Base-by-base conservation (phyloP, 2,113 vertebrate genomes). In the Asarcornis scutulata region DNA sequence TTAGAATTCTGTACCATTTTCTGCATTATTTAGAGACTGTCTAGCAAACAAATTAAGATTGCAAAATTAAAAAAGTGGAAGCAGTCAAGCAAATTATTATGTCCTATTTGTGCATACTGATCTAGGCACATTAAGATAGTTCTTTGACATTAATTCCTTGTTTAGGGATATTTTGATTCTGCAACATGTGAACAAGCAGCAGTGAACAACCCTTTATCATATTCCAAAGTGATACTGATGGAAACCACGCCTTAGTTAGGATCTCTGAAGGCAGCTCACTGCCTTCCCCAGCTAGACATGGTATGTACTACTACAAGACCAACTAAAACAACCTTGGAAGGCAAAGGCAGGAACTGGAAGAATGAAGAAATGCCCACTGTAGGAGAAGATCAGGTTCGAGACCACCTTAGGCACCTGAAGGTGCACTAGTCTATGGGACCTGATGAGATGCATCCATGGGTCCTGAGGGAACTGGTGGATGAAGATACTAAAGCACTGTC, bases 231-330 rank as follows among this genome's bases (percentile, higher is more conserved):
- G 48, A 75, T 21, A 32, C 50, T 38, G 56, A 46, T 38, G n/a
- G 55, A 83, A 92, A 90, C 4, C 9, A 72, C 83, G 26, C 11
- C 29, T 59, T 26, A 77, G 44, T 58, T 82, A 60, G 22, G 34
- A 60, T n/a, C 59, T 73, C 11, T 2, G 3, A 73, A 76, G 36
- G 7, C 32, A 89, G 34, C 13, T 91, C 55, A 31, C 26, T 69
- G 20, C 32, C 38, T 74, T 32, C 2, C 1, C 15, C 3, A 3
- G 9, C 18, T 48, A 75, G 11, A 59, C 22, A 13, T 16, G 18
- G 20, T 8, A 55, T 0, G 0, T 38, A 29, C n/a, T 36, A 17
- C 22, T 27, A 63, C 26, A 67, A 46, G 20, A 81, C 7, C 3
- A 73, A 56, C 52, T 6, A 46, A 13, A 91, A 32, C 29, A 1